Evolutionary conservation across 2,797 vertebrate genomes (phyloP).

Genomic region (Pipistrellus kuhlii): DNA sequence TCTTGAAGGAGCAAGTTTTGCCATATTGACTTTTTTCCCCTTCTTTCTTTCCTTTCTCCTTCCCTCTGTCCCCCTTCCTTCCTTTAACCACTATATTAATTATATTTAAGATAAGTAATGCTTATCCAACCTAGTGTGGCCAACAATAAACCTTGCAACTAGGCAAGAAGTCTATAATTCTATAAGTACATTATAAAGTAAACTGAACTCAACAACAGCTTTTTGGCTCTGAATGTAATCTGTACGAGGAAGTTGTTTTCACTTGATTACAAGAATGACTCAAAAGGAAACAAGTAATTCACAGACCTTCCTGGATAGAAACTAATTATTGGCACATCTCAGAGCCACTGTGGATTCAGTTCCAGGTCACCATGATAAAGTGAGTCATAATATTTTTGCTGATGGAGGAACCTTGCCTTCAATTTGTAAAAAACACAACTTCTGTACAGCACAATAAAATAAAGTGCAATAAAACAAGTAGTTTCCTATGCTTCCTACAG

Average conservation of each 20-base stretch:
- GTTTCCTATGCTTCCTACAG: neutral
- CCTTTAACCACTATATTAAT: neutral
- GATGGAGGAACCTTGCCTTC: neutral
- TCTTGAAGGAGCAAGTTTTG: neutral
- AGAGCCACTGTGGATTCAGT: neutral
- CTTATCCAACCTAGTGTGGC: neutral
- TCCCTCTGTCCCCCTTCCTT: neutral
- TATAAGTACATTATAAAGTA: neutral
- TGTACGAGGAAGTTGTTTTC: neutral
- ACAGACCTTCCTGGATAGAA: neutral
- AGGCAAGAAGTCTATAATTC: neutral
- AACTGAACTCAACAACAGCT: neutral
- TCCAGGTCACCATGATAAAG: neutral
- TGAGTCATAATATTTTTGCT: neutral
- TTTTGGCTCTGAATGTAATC: neutral
- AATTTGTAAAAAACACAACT: neutral
- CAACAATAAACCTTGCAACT: neutral
- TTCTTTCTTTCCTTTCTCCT: neutral
- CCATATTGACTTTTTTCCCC: neutral
- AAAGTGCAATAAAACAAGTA: neutral
- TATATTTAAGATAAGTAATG: too few relatives aligned
- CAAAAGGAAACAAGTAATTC: slow-evolving; percentile 15
- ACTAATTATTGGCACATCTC: neutral
- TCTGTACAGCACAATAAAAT: neutral
- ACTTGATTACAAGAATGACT: neutral